phyloP scores from a whole-genome alignment of 2,113 vertebrate species.

The Trochalopteron elliotii region DNA sequence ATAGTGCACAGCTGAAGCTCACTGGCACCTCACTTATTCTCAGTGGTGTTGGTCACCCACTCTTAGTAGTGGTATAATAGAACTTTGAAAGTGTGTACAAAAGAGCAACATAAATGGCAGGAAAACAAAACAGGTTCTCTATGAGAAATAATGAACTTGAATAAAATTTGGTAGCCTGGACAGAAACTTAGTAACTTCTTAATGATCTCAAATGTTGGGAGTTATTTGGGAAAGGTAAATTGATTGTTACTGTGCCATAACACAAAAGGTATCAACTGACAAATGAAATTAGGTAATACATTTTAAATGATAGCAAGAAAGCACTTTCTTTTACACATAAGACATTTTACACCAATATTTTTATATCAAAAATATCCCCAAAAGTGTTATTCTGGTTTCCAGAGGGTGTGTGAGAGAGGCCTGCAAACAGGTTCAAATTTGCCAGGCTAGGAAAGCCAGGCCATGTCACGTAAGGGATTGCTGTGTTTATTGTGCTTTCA shows the following conservation, averaged over 20 bases:
- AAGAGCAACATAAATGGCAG: neutral
- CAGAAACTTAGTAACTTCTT: neutral
- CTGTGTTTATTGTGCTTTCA: neutral
- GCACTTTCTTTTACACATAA: neutral
- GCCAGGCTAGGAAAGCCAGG: neutral
- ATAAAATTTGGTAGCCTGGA: neutral
- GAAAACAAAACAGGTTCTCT: neutral
- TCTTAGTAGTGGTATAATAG: neutral
- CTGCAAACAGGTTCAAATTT: neutral
- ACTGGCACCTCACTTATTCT: neutral
- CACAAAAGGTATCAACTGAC: neutral
- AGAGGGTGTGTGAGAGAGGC: neutral
- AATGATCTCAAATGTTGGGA: neutral
- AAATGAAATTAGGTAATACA: neutral
- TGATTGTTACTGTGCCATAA: neutral
- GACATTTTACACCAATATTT: neutral
- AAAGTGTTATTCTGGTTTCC: neutral
- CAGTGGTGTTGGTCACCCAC: neutral
- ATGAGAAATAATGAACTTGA: neutral
- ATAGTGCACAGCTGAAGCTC: neutral
- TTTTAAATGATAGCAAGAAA: neutral
- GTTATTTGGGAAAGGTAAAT: neutral
- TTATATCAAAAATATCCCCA: neutral
- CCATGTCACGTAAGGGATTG: rapidly evolving
- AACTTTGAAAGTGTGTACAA: neutral